A percentile compares a stretch with the other conserved stretches of the same genome.
phyloP scores from a whole-genome alignment of 1,140 invertebrate genomes.

The Thaumetopoea pityocampa region DNA sequence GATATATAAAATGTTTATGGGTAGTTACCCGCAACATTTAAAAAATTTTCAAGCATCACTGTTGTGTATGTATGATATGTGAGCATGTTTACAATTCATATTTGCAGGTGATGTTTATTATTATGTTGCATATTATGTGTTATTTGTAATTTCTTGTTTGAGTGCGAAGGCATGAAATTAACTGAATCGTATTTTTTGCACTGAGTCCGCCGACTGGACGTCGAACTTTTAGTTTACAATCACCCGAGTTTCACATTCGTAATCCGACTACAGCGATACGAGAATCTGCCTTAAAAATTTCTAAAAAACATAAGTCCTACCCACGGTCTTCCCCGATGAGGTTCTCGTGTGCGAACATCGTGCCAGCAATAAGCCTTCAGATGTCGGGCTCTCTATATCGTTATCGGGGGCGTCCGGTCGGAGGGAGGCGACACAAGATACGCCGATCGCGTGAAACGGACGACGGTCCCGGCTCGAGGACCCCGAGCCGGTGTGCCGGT shows the following conservation, averaged over 20 bases:
- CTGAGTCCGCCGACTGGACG: constrained; percentile 10
- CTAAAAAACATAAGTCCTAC: too few species aligned
- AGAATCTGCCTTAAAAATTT: too few species aligned
- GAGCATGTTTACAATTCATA: constrained; percentile 14
- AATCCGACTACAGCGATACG: not conserved
- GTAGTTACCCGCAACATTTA: too few species aligned
- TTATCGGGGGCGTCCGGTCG: constrained; percentile 32
- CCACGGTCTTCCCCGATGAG: constrained; percentile 5
- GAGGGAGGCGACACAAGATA: constrained; percentile 25
- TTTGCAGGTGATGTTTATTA: constrained; percentile 17
- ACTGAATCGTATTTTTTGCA: constrained; percentile 8
- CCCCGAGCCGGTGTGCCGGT: not conserved
- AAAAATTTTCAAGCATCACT: too few species aligned
- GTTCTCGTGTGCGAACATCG: not conserved
- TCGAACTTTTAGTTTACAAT: too few species aligned
- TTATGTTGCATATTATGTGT: constrained; percentile 30
- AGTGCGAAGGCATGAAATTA: constrained; percentile 36
- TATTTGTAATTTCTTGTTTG: constrained; percentile 59
- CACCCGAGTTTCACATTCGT: not conserved
- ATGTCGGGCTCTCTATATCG: constrained; percentile 29
- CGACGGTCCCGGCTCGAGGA: not conserved
- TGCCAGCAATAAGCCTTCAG: constrained; percentile 28
- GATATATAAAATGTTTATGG: too few species aligned
- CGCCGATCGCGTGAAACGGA: not conserved
- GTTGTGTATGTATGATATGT: constrained; percentile 6